A percentile compares a stretch with the other conserved stretches of the same genome.
Evolutionary conservation across 2,797 vertebrate genomes (phyloP).

Genomic region (Brachymystax lenok): DNA sequence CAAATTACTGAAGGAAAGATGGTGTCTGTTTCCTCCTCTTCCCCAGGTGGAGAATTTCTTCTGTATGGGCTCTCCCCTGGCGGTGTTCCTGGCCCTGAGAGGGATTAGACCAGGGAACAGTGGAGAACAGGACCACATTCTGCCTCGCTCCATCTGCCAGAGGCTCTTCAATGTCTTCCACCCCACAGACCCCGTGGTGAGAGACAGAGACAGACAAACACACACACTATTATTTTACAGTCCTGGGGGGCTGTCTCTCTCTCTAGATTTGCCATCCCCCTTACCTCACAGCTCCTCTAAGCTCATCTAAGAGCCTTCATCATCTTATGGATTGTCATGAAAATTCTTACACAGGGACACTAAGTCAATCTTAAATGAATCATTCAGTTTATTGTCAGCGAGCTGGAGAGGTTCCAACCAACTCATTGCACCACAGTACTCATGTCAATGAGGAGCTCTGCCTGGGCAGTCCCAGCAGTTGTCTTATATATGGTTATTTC

Average conservation of each 20-base stretch:
- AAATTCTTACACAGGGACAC: no score
- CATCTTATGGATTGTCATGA: no score
- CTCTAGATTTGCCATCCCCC: no score
- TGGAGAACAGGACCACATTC: constrained; percentile 92
- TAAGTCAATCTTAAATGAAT: no score
- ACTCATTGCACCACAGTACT: no score
- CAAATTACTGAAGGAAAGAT: neutral
- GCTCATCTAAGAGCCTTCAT: no score
- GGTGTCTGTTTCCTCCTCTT: neutral
- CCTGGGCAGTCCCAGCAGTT: no score
- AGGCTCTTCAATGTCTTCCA: constrained; percentile 96
- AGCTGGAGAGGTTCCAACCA: no score
- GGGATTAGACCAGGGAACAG: constrained; percentile 91
- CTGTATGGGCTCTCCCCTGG: constrained; percentile 97
- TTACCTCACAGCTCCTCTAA: no score
- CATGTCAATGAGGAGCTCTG: no score
- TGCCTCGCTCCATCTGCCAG: constrained; percentile 90
- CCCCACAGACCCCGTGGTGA: constrained; percentile 98
- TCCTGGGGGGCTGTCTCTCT: neutral
- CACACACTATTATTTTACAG: neutral
- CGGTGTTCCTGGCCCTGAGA: constrained; percentile 93
- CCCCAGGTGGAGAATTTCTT: constrained; percentile 97
- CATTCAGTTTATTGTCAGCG: no score
- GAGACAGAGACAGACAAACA: neutral
- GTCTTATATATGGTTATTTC: no score